Percentiles rank a stretch among this genome's conserved stretches.
These are phyloP conservation scores for Spheniscus mendiculus DNA, from an alignment of 2,113 vertebrate genomes.

Conservation along the genomic window DNA sequence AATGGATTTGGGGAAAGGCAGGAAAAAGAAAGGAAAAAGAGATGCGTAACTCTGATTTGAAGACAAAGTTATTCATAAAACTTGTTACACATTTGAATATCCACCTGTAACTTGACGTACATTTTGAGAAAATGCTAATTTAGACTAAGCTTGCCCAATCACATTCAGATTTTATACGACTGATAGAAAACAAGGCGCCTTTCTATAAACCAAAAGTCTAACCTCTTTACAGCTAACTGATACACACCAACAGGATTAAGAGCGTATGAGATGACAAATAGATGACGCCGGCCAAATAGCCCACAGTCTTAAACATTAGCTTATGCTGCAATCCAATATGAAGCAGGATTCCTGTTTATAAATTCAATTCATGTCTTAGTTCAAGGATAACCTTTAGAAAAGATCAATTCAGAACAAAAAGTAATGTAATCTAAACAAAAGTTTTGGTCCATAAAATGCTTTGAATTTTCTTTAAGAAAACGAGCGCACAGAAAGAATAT, in stretches of 20 bases:
- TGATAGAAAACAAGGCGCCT: background rate
- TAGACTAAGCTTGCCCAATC: background rate
- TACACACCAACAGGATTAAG: background rate
- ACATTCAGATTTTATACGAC: background rate
- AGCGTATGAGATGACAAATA: background rate
- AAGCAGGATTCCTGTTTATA: background rate
- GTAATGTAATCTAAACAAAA: background rate
- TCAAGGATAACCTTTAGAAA: background rate
- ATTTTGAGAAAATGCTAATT: background rate
- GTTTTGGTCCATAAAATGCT: background rate
- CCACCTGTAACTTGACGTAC: background rate
- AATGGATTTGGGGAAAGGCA: background rate
- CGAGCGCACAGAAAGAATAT: background rate
- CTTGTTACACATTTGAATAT: background rate
- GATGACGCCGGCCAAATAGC: fast-evolving
- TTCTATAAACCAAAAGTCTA: background rate
- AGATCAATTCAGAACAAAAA: background rate
- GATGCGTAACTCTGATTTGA: background rate
- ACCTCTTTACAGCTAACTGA: background rate
- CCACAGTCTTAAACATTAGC: background rate
- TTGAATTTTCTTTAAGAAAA: background rate
- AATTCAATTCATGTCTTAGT: background rate
- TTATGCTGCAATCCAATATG: background rate
- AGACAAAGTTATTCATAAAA: background rate
- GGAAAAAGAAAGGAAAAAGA: background rate